A percentile compares a stretch with the other conserved stretches of the same genome.
phyloP scores from a whole-genome alignment of 2,113 vertebrate species.

The Sylvia atricapilla region DNA sequence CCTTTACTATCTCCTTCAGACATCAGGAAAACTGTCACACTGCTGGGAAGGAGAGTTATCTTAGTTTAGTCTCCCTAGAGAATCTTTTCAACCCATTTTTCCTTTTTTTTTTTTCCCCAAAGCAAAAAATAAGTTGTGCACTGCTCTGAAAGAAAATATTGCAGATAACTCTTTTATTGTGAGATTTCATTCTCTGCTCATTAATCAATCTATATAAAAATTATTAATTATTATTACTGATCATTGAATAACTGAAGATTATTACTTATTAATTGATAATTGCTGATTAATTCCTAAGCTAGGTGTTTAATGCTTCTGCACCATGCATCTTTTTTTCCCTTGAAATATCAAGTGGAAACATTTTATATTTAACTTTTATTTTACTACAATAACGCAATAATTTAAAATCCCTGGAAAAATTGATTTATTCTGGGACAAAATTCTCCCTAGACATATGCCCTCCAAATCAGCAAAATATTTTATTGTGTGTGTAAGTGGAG shows the following conservation, averaged over 20 bases:
- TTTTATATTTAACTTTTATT: background rate
- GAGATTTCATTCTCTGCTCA: background rate
- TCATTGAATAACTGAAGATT: background rate
- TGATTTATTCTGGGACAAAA: background rate
- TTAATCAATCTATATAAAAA: background rate
- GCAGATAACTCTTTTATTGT: background rate
- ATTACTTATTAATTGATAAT: background rate
- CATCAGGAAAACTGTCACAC: background rate
- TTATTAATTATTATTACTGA: too few relatives aligned
- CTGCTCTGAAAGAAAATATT: background rate
- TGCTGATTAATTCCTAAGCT: background rate
- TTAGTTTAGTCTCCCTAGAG: background rate
- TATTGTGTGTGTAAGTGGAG: background rate
- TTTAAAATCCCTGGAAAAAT: background rate
- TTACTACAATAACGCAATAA: background rate
- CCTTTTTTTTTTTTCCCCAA: background rate
- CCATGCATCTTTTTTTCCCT: background rate
- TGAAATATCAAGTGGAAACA: background rate
- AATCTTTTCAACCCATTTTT: background rate
- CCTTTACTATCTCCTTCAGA: background rate
- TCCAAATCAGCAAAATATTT: background rate
- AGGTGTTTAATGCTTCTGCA: background rate
- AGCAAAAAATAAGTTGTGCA: background rate
- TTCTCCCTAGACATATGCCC: fast-evolving
- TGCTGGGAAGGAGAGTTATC: background rate